Evolutionary conservation across 1,140 invertebrate genomes (phyloP), one percentile per base, ranked within the genome.

Genomic region (Teleogryllus occipitalis): DNA sequence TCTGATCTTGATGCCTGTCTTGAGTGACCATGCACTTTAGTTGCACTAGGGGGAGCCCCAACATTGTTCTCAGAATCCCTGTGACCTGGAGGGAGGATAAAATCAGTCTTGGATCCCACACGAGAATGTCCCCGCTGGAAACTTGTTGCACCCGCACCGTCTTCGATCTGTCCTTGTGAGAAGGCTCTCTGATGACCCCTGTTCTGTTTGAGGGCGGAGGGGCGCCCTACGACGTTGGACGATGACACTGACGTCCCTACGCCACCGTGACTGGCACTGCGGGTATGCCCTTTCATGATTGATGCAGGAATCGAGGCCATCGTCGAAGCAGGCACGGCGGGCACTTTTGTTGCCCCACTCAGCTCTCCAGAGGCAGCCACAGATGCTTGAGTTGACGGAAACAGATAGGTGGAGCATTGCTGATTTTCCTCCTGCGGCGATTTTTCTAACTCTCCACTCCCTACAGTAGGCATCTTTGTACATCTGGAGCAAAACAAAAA

Each of bases 101-200:
- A 96, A 82, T 96, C 94, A 2, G 95, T 96, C 84, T 92, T 93
- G 80, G 94, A 95, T 47, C 92, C 92, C n/a, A 93, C 91, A 18
- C 95, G 89, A 82, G 90, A 93, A 86, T 96, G 94, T 1, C 93
- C 93, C 27, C 87, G 87, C 27, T 87, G 84, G 80, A 86, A 83
- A 79, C 84, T 81, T 39, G 87, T 87, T 80, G 80, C 49, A 79
- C 85, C 83, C 15, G 85, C 84, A 7, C 85, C 86, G 81, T 93
- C 91, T 14, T 90, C 89, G 78, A 95, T 94, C 85, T 95, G 94
- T 7, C 95, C 95, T 83, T 96, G 95, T 7, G 94, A 95, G 83
- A 95, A 92, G 8, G 94, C 94, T 74, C 94, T 89, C 83, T 95
- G 94, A 84, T 96, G 95, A 8, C 93, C 92, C 8, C 90, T 87